A percentile compares a stretch with the other conserved stretches of the same genome.
phyloP scores from a whole-genome alignment of 2,113 vertebrate genomes.

The Anser cygnoides region DNA sequence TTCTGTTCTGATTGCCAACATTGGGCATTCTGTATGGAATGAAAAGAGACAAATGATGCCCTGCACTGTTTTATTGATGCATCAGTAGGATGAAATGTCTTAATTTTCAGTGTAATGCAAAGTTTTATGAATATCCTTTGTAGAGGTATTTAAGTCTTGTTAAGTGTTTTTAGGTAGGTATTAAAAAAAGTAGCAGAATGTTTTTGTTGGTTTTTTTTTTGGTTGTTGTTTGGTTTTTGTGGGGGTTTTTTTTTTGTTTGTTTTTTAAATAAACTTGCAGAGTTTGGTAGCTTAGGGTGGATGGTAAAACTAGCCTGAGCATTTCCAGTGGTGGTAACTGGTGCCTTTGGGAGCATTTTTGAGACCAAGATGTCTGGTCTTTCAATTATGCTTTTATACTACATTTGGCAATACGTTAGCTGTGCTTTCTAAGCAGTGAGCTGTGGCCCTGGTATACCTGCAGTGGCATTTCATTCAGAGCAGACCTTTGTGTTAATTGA shows the following conservation, averaged over 20 bases:
- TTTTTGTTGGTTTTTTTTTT: no score
- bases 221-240: no score
- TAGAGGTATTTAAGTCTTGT: not conserved
- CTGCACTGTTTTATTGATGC: not conserved
- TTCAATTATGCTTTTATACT: not conserved
- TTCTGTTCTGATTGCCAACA: not conserved
- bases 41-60: not conserved
- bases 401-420: not conserved
- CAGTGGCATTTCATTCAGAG: not conserved
- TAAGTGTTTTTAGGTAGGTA: not conserved
- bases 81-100: not conserved
- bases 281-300: not conserved
- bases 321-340: not conserved
- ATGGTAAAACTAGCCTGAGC: not conserved
- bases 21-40: rapidly evolving
- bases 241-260: no score
- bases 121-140: not conserved
- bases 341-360: not conserved
- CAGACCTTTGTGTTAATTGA: not conserved
- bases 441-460: not conserved
- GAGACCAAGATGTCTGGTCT: not conserved
- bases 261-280: not conserved
- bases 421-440: not conserved
- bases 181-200: not conserved
- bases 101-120: not conserved